Conservation (phyloP, 2,888 invertebrate genomes). For the Torymus texanus region DNA sequence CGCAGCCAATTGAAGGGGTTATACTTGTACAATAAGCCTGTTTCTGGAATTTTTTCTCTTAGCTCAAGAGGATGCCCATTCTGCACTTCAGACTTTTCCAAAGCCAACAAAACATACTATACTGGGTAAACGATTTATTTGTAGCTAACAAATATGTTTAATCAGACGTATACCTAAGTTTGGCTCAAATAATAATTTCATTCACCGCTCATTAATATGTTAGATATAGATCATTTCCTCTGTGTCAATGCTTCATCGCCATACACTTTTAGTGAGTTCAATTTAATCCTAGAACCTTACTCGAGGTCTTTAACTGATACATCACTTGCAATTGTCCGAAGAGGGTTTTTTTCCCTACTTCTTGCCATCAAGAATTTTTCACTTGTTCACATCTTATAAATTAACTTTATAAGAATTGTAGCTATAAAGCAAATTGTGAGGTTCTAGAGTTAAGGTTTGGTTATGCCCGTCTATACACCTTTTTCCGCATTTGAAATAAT, state of each 20-base stretch:
- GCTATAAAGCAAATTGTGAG: neutral
- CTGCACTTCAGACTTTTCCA: constrained; percentile 57
- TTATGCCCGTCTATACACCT: constrained; percentile 29
- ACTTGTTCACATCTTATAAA: no score
- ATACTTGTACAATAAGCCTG: constrained; percentile 55
- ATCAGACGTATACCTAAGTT: constrained; percentile 52
- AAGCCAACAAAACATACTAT: constrained; percentile 57
- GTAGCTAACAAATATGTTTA: constrained; percentile 53
- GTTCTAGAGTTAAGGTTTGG: constrained; percentile 31
- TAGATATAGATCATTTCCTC: constrained; percentile 47
- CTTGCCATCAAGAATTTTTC: no score
- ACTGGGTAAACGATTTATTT: constrained; percentile 56
- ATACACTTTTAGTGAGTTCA: constrained; percentile 26
- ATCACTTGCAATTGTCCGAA: no score
- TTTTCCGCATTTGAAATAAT: neutral
- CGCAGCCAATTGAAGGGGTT: constrained; percentile 49
- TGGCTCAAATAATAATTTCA: constrained; percentile 52
- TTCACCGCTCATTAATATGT: constrained; percentile 48
- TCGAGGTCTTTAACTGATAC: neutral
- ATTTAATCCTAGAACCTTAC: constrained; percentile 28
- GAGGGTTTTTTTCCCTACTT: no score
- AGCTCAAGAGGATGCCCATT: constrained; percentile 58
- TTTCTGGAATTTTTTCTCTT: constrained; percentile 57
- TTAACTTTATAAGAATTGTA: no score
- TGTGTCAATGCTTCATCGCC: constrained; percentile 49